Evolutionary conservation across 2,888 invertebrate species (phyloP).

Genomic region (Tanypteryx hageni): DNA sequence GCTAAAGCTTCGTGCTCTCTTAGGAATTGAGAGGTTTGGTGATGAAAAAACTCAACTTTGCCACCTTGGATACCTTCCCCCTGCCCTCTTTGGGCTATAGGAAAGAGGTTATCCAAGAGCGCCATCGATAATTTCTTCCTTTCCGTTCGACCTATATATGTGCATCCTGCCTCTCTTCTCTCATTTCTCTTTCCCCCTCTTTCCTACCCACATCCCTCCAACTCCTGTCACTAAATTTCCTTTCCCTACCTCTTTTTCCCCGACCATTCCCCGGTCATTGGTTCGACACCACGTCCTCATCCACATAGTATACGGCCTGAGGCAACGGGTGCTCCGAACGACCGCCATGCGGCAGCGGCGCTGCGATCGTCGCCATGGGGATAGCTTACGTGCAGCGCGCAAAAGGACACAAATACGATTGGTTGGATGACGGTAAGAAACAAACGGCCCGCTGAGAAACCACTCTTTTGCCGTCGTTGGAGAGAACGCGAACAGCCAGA

Average conservation of each 20-base stretch:
- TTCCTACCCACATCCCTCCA: too few species aligned
- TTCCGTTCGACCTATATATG: too few species aligned
- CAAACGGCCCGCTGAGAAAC: slow-evolving; percentile 8
- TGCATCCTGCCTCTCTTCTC: too few species aligned
- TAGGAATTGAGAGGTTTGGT: neutral
- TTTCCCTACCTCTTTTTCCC: neutral
- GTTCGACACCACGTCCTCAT: neutral
- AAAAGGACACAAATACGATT: neutral
- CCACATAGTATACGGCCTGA: neutral
- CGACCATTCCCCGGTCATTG: neutral
- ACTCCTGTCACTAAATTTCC: too few species aligned
- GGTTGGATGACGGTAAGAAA: neutral
- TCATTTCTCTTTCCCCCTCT: too few species aligned
- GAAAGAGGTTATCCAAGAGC: neutral
- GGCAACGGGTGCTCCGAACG: neutral
- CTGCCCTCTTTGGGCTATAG: too few species aligned
- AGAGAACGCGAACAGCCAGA: neutral
- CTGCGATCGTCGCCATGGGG: neutral
- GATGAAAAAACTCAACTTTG: neutral
- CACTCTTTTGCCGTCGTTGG: neutral
- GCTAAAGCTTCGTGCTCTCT: neutral
- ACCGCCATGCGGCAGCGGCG: neutral
- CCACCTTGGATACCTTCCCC: neutral
- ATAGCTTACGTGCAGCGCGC: slow-evolving; percentile 9
- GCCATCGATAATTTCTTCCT: slow-evolving; percentile 14